phyloP scores from a whole-genome alignment of 1,140 invertebrate genomes.

The Brachionus asplanchnoidis region DNA sequence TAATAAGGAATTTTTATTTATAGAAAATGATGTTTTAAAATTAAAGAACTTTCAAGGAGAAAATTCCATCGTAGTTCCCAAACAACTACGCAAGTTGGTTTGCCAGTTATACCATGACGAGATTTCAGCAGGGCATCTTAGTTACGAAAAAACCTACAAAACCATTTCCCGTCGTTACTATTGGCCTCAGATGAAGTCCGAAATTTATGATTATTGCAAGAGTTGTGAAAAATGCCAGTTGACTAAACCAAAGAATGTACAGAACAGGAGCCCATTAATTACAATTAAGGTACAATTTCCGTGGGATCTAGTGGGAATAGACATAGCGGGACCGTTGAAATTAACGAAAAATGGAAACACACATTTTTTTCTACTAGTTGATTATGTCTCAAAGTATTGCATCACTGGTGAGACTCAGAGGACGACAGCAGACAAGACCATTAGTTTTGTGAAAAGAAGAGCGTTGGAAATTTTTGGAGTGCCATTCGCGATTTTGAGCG shows the following conservation, averaged over 20 bases:
- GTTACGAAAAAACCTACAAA: background rate
- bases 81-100: background rate
- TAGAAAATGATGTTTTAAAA: conserved; percentile 7
- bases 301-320: conserved; percentile 43
- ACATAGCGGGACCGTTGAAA: conserved; percentile 49
- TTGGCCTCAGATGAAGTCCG: background rate
- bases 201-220: background rate
- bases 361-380: conserved; percentile 46
- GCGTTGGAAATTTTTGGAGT: background rate
- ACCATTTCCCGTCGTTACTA: background rate
- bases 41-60: background rate
- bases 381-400: conserved; percentile 50
- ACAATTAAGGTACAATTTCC: background rate
- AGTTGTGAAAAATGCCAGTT: no score
- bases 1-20: background rate
- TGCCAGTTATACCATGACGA: background rate
- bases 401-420: conserved; percentile 45
- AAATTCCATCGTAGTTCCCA: conserved; percentile 10
- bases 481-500: background rate
- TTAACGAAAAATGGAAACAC: conserved; percentile 45
- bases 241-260: background rate
- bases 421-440: background rate
- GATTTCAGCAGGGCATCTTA: background rate
- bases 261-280: background rate
- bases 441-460: background rate